Base-by-base conservation (phyloP, 1,140 invertebrate species). In the Ips typographus region DNA sequence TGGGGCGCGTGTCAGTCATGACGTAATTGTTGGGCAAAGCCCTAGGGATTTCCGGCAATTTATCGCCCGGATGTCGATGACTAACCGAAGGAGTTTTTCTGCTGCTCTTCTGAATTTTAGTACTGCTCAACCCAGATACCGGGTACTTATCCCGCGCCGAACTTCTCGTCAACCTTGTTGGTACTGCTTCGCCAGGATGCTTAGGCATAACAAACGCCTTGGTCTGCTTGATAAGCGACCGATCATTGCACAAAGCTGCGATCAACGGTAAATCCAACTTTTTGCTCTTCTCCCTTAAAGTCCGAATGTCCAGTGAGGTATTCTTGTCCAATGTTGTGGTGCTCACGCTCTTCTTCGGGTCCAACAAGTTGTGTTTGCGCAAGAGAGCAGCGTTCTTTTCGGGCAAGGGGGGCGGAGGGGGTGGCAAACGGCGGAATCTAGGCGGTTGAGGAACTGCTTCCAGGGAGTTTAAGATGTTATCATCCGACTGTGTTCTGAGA, bases 261-360 rank as follows among this genome's bases (percentile, higher is more conserved):
- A 96, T 94, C 40, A 96, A 81, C 8, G 94, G 94, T 75, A 96
- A 82, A 80, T 95, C 93, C 71, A 95, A 81, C 75, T 94, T 91
- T 71, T 91, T 89, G 81, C 92, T 94, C 82, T 94, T 93, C 80
- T 94, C 92, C 41, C 93, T 84, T 47, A 95, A 81, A 51, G 90
- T 88, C 70, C 88, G 88, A 68, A 94, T 93, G 77, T 94, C 92
- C 72, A 94, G 80, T 76, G 71, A 22, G 81, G 65, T 38, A 68
- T 51, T 8, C 68, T 44, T 47, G 64, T 70, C 39, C 52, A 38
- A 55, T 37, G 22, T 47, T 3, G 44, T 70, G 40, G 65, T 62
- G 49, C 22, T 71, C 51, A 57, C 64, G 68, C 60, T 73, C 64
- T 56, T 71, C 61, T 41, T 8, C 47, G 70, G 64, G 8, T 64